phyloP scores from a whole-genome alignment of 1,140 invertebrate species.

The Drosophila takahashii region DNA sequence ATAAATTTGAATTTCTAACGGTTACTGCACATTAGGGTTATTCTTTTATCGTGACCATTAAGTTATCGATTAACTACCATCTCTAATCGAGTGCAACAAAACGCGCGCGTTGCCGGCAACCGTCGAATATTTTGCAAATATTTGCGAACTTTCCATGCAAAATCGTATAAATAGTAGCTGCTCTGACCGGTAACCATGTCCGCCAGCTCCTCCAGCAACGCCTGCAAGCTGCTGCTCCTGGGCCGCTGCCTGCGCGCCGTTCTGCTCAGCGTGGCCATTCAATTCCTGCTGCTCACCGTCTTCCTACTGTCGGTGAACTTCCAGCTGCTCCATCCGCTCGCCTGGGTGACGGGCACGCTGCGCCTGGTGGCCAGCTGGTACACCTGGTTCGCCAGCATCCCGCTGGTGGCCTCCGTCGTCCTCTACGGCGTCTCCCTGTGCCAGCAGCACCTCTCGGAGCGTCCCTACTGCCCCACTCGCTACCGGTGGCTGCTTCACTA shows the following conservation, averaged over 20 bases:
- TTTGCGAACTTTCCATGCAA: not conserved
- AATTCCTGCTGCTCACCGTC: constrained; percentile 84
- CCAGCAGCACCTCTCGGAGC: constrained; percentile 86
- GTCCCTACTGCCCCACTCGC: constrained; percentile 85
- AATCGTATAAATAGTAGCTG: not conserved
- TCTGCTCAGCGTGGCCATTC: constrained; percentile 59
- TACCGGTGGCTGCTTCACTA: constrained; percentile 85
- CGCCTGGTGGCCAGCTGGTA: constrained; percentile 85
- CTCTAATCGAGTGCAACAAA: constrained; percentile 18
- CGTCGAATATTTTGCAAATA: constrained; percentile 2
- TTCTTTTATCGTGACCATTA: not conserved
- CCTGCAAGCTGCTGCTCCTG: constrained; percentile 52
- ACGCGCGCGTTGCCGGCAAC: constrained; percentile 29
- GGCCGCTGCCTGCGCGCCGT: constrained; percentile 65
- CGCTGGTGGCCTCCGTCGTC: constrained; percentile 86
- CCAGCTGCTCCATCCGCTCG: constrained; percentile 85
- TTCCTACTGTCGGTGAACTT: constrained; percentile 86
- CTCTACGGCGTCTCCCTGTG: constrained; percentile 87
- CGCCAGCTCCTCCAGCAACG: constrained; percentile 20
- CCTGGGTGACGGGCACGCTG: constrained; percentile 86
- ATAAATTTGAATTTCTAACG: no score
- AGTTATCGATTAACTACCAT: not conserved
- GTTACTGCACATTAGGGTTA: not conserved
- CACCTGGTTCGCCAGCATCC: constrained; percentile 86
- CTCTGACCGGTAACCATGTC: constrained; percentile 14